A percentile compares a stretch with the other conserved stretches of the same genome.
phyloP scores from a whole-genome alignment of 1,140 invertebrate genomes.

The Brevipalpus yothersi region DNA sequence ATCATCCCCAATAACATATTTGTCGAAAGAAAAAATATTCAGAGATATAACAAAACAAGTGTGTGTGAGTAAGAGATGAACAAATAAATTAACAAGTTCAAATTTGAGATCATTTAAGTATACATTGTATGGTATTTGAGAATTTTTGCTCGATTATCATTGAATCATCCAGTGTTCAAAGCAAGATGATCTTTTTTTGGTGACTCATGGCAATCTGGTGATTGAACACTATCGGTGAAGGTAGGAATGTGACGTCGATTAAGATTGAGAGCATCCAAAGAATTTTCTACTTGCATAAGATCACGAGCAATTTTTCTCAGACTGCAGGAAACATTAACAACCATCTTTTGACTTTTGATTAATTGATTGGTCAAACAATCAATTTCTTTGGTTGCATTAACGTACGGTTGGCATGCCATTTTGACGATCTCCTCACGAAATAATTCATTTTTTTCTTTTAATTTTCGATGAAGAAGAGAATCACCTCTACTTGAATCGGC shows the following conservation, averaged over 20 bases:
- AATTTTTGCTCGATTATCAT: no score
- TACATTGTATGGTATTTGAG: no score
- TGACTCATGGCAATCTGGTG: no score
- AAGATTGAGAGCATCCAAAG: slow-evolving; percentile 6
- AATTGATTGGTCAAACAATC: slow-evolving; percentile 10
- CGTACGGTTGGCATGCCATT: slow-evolving; percentile 10
- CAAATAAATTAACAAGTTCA: no score
- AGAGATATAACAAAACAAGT: no score
- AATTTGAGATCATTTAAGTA: no score
- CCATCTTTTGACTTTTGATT: slow-evolving; percentile 11
- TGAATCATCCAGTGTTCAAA: no score
- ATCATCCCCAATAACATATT: no score
- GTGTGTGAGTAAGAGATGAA: no score
- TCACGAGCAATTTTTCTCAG: slow-evolving; percentile 10
- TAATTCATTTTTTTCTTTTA: slow-evolving; percentile 11
- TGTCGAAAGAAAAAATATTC: no score
- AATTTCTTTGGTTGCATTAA: slow-evolving; percentile 11
- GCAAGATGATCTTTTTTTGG: no score
- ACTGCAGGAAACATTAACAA: slow-evolving; percentile 8
- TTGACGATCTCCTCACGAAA: slow-evolving; percentile 7
- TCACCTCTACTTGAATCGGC: not conserved
- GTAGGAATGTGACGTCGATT: not conserved
- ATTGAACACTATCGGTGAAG: not conserved
- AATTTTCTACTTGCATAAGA: slow-evolving; percentile 10
- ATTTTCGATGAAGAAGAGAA: not conserved